Evolutionary conservation across 2,113 vertebrate genomes (phyloP).

Genomic region (Amblyopsis rosae): DNA sequence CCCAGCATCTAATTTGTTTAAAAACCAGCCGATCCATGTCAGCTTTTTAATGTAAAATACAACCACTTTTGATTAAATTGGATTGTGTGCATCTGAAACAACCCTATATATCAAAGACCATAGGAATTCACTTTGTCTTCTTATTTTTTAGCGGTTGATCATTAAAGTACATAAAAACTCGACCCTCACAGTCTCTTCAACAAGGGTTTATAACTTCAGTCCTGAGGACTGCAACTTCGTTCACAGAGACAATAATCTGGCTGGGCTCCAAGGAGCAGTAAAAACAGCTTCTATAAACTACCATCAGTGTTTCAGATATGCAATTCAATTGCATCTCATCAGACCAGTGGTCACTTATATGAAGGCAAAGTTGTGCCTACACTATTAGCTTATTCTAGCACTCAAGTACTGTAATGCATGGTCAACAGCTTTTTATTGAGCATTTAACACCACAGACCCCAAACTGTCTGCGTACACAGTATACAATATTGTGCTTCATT

Average conservation of each 20-base stretch:
- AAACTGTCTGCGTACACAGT: neutral
- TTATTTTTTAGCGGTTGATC: constrained; percentile 51
- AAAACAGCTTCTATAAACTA: constrained; percentile 66
- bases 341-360: constrained; percentile 57
- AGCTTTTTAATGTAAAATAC: constrained; percentile 62
- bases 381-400: constrained; percentile 15
- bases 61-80: constrained; percentile 65
- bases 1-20: constrained; percentile 54
- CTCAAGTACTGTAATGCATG: constrained; percentile 26
- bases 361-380: constrained; percentile 41
- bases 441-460: constrained; percentile 38
- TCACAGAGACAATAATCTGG: constrained; percentile 57
- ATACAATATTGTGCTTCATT: neutral
- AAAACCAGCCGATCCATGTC: constrained; percentile 58
- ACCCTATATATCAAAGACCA: constrained; percentile 51
- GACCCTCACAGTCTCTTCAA: constrained; percentile 48
- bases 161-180: constrained; percentile 68
- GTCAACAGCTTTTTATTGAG: constrained; percentile 25
- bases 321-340: constrained; percentile 71
- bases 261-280: constrained; percentile 59
- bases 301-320: constrained; percentile 65
- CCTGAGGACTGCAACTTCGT: constrained; percentile 60
- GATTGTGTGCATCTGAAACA: constrained; percentile 55
- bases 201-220: constrained; percentile 59
- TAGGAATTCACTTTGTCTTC: constrained; percentile 48